Percentiles rank a stretch among this genome's conserved stretches.
Evolutionary conservation across 2,888 invertebrate species (phyloP).

Genomic region (Lasioglossum lativentre): DNA sequence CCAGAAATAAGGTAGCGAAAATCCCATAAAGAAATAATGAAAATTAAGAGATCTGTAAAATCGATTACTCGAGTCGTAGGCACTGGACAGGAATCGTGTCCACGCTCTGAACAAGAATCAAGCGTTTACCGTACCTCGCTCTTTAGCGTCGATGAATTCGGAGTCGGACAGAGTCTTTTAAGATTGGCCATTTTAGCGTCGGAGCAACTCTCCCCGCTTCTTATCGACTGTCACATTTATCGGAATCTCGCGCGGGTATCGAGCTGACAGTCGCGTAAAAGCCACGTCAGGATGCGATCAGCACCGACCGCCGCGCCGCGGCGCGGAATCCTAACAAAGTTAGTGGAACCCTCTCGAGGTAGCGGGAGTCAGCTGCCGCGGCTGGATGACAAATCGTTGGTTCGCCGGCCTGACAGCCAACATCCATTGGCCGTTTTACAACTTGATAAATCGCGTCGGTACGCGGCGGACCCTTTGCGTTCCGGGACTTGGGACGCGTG

Average conservation of each 20-base stretch:
- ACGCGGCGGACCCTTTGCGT: constrained; percentile 54
- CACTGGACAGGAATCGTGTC: too few relatives aligned
- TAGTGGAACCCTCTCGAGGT: constrained; percentile 51
- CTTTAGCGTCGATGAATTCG: background rate
- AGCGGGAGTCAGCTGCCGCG: constrained; percentile 62
- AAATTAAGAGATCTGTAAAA: too few relatives aligned
- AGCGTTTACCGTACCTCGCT: too few relatives aligned
- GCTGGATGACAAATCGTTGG: constrained; percentile 73
- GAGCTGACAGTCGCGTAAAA: constrained; percentile 68
- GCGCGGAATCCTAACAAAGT: constrained; percentile 64
- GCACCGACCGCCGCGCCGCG: constrained; percentile 16
- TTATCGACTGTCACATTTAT: constrained; percentile 35
- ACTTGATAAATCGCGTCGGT: constrained; percentile 72
- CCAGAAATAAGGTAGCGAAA: too few relatives aligned
- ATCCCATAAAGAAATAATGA: too few relatives aligned
- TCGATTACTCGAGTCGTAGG: too few relatives aligned
- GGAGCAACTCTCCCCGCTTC: constrained; percentile 33
- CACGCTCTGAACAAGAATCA: too few relatives aligned
- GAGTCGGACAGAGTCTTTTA: background rate
- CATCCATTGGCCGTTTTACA: constrained; percentile 73
- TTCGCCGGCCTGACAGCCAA: constrained; percentile 70
- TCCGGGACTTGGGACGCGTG: constrained; percentile 49
- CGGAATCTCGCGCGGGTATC: constrained; percentile 36
- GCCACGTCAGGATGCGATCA: constrained; percentile 62
- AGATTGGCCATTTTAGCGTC: background rate